A percentile compares a stretch with the other conserved stretches of the same genome.
Conservation (phyloP, 2,797 vertebrate genomes). For the Natrix natrix region DNA sequence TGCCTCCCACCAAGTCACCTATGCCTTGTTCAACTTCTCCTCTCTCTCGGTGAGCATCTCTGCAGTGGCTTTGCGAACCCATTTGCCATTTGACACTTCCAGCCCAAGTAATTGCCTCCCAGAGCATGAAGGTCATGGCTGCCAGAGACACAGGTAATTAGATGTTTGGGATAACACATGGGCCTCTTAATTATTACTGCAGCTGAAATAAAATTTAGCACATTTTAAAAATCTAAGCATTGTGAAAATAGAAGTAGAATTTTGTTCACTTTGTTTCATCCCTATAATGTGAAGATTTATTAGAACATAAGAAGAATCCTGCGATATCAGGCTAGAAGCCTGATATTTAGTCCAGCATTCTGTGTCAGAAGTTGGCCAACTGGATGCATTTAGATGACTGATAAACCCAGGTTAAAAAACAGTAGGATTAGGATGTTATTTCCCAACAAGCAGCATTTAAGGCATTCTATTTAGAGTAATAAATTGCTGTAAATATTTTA, state of each 20-base stretch:
- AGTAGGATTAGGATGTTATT: background rate
- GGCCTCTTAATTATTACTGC: background rate
- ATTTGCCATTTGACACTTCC: constrained; percentile 69
- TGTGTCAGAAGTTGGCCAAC: background rate
- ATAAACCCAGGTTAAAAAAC: background rate
- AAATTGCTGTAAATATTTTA: background rate
- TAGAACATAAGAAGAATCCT: background rate
- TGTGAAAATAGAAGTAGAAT: background rate
- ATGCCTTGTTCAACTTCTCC: constrained; percentile 85
- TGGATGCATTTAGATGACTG: background rate
- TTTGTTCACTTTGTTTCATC: background rate
- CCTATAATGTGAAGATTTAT: background rate
- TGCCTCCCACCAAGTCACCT: constrained; percentile 67
- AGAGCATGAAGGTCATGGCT: constrained; percentile 72
- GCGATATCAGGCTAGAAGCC: background rate
- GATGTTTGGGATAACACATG: background rate
- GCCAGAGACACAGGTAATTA: constrained; percentile 73
- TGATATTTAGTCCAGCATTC: background rate
- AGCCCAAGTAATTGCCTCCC: constrained; percentile 56
- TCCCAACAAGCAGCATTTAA: background rate
- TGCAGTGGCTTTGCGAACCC: constrained; percentile 83
- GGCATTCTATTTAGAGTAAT: background rate
- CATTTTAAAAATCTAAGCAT: background rate
- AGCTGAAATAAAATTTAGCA: background rate
- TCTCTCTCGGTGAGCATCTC: constrained; percentile 81